Evolutionary conservation across 2,888 invertebrate genomes (phyloP).

Genomic region (Ptychoptera albimana): DNA sequence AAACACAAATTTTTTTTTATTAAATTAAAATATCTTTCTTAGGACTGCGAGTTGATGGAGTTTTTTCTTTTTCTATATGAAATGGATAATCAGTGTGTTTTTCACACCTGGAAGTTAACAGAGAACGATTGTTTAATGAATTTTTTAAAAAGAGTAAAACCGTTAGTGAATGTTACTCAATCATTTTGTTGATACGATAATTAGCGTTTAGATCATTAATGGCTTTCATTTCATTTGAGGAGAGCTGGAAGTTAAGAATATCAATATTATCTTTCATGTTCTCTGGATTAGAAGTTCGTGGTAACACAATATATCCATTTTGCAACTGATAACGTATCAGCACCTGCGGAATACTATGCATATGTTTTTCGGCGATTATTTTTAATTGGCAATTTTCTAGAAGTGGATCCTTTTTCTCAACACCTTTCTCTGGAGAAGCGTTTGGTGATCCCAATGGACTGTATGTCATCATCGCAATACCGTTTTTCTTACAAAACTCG

Average conservation of each 20-base stretch:
- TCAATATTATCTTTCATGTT: constrained; percentile 55
- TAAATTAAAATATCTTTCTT: no score
- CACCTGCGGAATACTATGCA: constrained; percentile 48
- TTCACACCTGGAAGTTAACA: no score
- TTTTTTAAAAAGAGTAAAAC: no score
- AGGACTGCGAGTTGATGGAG: no score
- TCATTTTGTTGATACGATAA: no score
- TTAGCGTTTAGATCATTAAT: constrained; percentile 23
- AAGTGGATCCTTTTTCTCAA: constrained; percentile 23
- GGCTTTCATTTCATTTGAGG: constrained; percentile 44
- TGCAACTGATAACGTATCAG: constrained; percentile 50
- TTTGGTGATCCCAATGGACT: constrained; percentile 62
- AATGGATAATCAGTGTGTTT: no score
- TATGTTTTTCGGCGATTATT: constrained; percentile 38
- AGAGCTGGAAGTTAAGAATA: constrained; percentile 59
- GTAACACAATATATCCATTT: constrained; percentile 57
- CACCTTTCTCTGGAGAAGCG: constrained; percentile 53
- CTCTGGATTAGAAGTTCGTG: constrained; percentile 78
- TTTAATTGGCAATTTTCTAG: constrained; percentile 28
- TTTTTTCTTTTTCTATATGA: no score
- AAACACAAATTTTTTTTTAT: no score
- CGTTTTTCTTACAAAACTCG: constrained; percentile 43
- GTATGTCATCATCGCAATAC: constrained; percentile 52
- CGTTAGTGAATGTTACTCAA: no score
- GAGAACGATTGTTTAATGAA: no score